Evolutionary conservation across 2,797 vertebrate species (phyloP).

Genomic region (Pelobates cultripes): DNA sequence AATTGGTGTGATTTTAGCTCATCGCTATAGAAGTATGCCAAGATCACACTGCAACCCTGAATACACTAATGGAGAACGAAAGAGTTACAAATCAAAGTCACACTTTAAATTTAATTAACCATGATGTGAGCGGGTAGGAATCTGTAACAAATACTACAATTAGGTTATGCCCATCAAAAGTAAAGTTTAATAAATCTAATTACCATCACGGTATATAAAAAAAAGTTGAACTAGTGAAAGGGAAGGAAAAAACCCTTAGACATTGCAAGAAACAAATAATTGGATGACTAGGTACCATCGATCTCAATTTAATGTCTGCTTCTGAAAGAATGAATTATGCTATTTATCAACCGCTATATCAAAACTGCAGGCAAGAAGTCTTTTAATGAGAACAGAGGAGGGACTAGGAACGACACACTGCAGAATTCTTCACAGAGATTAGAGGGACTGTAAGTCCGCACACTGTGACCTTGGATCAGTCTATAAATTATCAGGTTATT

Average conservation of each 20-base stretch:
- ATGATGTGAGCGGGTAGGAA: constrained; percentile 22
- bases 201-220: constrained; percentile 24
- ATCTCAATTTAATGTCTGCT: constrained; percentile 55
- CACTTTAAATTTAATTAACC: constrained; percentile 36
- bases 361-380: constrained; percentile 45
- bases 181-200: constrained; percentile 52
- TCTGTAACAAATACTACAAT: constrained; percentile 44
- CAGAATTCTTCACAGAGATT: constrained; percentile 31
- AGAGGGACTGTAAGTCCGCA: neutral
- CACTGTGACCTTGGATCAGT: constrained; percentile 29
- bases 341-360: constrained; percentile 53
- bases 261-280: constrained; percentile 47
- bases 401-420: constrained; percentile 27
- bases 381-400: constrained; percentile 50
- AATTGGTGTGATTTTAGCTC: neutral
- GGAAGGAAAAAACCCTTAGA: constrained; percentile 8
- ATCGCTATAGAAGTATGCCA: neutral
- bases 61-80: neutral
- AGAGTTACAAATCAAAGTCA: constrained; percentile 37
- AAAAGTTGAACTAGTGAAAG: constrained; percentile 39
- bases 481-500: constrained; percentile 28
- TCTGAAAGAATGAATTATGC: constrained; percentile 57
- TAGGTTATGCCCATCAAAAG: constrained; percentile 42
- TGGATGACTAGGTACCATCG: constrained; percentile 53
- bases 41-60: neutral